A percentile compares a stretch with the other conserved stretches of the same genome.
phyloP scores from a whole-genome alignment of 2,113 vertebrate genomes.

The Oncorhynchus keta region DNA sequence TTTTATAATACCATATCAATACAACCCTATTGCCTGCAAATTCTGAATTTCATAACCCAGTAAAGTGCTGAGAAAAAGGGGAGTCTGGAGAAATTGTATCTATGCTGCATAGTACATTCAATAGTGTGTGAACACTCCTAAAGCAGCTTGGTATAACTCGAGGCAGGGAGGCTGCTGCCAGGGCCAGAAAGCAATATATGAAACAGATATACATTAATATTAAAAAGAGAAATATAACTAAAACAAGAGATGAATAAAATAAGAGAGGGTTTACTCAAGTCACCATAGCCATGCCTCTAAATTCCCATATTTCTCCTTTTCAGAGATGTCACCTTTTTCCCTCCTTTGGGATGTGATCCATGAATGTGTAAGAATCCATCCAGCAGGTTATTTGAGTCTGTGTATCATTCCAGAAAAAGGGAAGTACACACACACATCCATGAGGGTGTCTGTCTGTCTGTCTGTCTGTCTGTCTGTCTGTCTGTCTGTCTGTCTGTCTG shows the following conservation, averaged over 20 bases:
- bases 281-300: conserved; percentile 17
- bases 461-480: too few relatives aligned
- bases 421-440: not conserved
- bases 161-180: conserved; percentile 46
- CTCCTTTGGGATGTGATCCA: not conserved
- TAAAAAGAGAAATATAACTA: conserved; percentile 70
- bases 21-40: conserved; percentile 48
- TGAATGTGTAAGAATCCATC: not conserved
- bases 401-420: not conserved
- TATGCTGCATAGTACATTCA: conserved; percentile 47
- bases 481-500: too few relatives aligned
- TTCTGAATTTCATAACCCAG: not conserved
- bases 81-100: not conserved
- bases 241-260: conserved; percentile 68
- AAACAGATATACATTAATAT: conserved; percentile 69
- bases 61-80: not conserved
- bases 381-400: not conserved
- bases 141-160: conserved; percentile 52
- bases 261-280: conserved; percentile 53
- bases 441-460: not conserved
- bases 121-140: conserved; percentile 59
- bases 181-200: conserved; percentile 67
- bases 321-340: not conserved
- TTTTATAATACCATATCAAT: conserved; percentile 22
- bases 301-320: not conserved